A percentile compares a stretch with the other conserved stretches of the same genome.
phyloP scores from a whole-genome alignment of 1,140 invertebrate species.

The Apis florea region DNA sequence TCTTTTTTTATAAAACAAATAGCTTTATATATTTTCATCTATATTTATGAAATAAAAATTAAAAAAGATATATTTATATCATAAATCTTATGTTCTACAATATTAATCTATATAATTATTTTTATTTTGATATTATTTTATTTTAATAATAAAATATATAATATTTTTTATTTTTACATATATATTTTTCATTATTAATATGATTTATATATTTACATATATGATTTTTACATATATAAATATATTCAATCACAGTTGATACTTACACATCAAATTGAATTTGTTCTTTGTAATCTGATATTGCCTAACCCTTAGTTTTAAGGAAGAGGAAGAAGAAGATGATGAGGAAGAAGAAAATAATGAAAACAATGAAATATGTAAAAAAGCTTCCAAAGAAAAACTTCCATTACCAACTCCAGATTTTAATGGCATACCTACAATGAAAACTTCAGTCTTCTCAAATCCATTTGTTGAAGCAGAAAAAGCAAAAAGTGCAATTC shows the following conservation, averaged over 20 bases:
- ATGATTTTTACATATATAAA: not conserved
- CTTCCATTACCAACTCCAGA: constrained; percentile 81
- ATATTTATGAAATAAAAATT: not conserved
- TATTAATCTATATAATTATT: not conserved
- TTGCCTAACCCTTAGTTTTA: constrained; percentile 78
- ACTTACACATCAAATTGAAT: constrained; percentile 60
- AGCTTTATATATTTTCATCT: not conserved
- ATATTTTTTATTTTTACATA: constrained; percentile 17
- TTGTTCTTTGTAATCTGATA: constrained; percentile 80
- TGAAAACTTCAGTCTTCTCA: constrained; percentile 88
- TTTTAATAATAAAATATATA: not conserved
- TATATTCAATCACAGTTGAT: constrained; percentile 37
- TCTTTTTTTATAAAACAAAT: not conserved
- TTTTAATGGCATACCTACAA: constrained; percentile 77
- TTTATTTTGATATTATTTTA: not conserved
- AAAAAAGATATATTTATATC: not conserved
- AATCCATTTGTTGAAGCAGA: constrained; percentile 96
- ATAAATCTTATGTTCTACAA: not conserved
- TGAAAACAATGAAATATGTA: constrained; percentile 56
- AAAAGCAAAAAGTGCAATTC: constrained; percentile 90
- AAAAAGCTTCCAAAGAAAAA: constrained; percentile 74
- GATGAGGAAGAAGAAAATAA: constrained; percentile 57
- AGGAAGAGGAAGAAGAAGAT: constrained; percentile 66
- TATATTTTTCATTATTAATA: not conserved
- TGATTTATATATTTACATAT: not conserved